These are phyloP conservation scores for Rhinatrema bivittatum DNA, from an alignment of 2,797 vertebrate species.

Conservation along the genomic window DNA sequence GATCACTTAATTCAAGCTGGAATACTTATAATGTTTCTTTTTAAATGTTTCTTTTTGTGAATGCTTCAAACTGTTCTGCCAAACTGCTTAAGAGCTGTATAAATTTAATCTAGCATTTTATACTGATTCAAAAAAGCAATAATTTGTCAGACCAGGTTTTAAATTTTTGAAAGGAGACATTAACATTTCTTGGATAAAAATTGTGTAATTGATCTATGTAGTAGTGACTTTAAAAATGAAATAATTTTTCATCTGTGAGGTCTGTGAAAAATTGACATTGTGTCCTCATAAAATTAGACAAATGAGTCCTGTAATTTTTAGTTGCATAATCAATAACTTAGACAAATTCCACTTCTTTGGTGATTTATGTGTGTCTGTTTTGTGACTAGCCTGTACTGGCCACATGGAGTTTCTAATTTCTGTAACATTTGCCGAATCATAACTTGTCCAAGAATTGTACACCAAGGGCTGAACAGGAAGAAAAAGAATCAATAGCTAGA, in stretches of 20 bases:
- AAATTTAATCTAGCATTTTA: too few species aligned
- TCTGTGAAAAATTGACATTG: slow-evolving; percentile 66
- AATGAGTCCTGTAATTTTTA: slow-evolving; percentile 92
- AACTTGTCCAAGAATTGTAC: slow-evolving; percentile 16
- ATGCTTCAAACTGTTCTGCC: too few species aligned
- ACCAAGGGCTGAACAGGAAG: not conserved
- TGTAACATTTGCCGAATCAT: slow-evolving; percentile 8
- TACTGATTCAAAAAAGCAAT: too few species aligned
- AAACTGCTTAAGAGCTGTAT: too few species aligned
- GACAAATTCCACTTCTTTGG: slow-evolving; percentile 85
- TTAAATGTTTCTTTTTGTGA: too few species aligned
- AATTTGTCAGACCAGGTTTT: slow-evolving; percentile 3
- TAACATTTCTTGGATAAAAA: slow-evolving; percentile 42
- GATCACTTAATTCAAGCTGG: too few species aligned
- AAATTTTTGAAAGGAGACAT: slow-evolving; percentile 3
- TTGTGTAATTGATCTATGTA: slow-evolving; percentile 47
- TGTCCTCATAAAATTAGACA: slow-evolving; percentile 75
- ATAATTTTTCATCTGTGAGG: slow-evolving; percentile 55
- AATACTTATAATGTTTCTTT: too few species aligned
- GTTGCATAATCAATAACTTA: slow-evolving; percentile 87
- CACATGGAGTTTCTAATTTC: slow-evolving; percentile 23
- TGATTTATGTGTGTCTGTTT: slow-evolving; percentile 78
- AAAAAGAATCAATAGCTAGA: slow-evolving; percentile 2
- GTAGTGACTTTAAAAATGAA: slow-evolving; percentile 43
- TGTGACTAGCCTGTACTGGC: slow-evolving; percentile 40